phyloP scores from a whole-genome alignment of 2,113 vertebrate genomes.

The Myotis lucifugus region DNA sequence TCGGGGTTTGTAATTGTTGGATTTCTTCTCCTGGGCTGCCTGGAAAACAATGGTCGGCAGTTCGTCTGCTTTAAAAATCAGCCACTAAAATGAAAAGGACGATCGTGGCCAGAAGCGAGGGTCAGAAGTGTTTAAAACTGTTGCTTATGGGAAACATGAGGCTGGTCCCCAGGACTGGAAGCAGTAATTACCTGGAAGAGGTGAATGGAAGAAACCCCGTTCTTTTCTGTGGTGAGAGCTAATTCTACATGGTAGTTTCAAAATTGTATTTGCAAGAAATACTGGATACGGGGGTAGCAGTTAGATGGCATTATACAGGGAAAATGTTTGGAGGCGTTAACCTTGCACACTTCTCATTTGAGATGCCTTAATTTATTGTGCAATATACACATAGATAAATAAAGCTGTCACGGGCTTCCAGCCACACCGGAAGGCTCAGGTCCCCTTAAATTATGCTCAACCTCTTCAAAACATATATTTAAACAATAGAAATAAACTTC shows the following conservation, averaged over 20 bases:
- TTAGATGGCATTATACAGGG: constrained; percentile 61
- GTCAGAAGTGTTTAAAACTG: constrained; percentile 57
- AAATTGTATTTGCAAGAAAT: constrained; percentile 78
- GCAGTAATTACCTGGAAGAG: constrained; percentile 60
- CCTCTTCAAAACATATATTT: constrained; percentile 82
- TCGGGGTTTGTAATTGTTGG: background rate
- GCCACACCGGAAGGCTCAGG: constrained; percentile 67
- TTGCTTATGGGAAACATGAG: constrained; percentile 30
- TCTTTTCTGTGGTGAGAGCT: constrained; percentile 49
- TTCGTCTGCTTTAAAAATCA: constrained; percentile 44
- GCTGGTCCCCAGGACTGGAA: constrained; percentile 55
- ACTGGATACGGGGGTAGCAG: constrained; percentile 58
- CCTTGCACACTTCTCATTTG: constrained; percentile 65
- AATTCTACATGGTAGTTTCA: constrained; percentile 66
- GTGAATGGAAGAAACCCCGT: constrained; percentile 32
- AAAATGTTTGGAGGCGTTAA: constrained; percentile 67
- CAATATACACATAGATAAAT: constrained; percentile 75
- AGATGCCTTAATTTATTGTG: constrained; percentile 75
- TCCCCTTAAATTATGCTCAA: constrained; percentile 79
- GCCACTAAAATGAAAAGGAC: constrained; percentile 61
- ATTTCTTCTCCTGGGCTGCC: constrained; percentile 32
- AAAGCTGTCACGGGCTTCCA: constrained; percentile 72
- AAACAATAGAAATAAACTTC: constrained; percentile 84
- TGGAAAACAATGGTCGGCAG: constrained; percentile 5
- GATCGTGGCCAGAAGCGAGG: constrained; percentile 29